Base-by-base conservation (phyloP, 2,888 invertebrate species). In the Neelides folsomi region DNA sequence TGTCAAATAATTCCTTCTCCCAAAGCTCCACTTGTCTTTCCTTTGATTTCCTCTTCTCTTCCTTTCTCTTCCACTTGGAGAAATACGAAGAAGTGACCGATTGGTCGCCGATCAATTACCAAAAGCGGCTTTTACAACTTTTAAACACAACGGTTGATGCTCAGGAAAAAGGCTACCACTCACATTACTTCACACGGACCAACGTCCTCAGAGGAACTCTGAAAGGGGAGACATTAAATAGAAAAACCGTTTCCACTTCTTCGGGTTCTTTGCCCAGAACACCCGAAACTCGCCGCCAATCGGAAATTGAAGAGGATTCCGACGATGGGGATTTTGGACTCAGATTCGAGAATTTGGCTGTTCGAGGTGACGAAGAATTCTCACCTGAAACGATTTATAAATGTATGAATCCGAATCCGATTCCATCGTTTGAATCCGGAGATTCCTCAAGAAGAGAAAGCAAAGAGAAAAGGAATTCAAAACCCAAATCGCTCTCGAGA, bases 11-110 rank as follows among this genome's bases (percentile, higher is more conserved):
- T 16, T 40, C 27, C 27, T 27, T 27, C 7, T 27, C 27, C 5
- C 8, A 34, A 19, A 27, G 8, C 7, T 12, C 10, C 13, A 44
- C 51, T 7, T 2, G 38, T n/a, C 39, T 62, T 1, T 49, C 52
- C 38, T 27, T 51, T 2, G 59, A 62, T 13, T 62, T 56, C 40
- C 43, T 59, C 16, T 16, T 54, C 2, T 59, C 58, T 41, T 55
- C 55, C n/a, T 63, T 63, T 50, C 43, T 60, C 2, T 53, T 51
- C n/a, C 61, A 63, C 38, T 42, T 63, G 42, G 63, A 63, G 40
- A 51, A 55, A 13, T 58, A 55, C 45, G 48, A 54, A 8, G 19
- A 51, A 34, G 51, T 62, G 16, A 57, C 58, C 18, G 61, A 62
- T 40, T 63, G 61, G 61, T 56, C 58, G 4, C 60, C 61, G 10